Evolutionary conservation across 2,797 vertebrate species (phyloP), one percentile per base, ranked within the genome.

Genomic region (Mus caroli): DNA sequence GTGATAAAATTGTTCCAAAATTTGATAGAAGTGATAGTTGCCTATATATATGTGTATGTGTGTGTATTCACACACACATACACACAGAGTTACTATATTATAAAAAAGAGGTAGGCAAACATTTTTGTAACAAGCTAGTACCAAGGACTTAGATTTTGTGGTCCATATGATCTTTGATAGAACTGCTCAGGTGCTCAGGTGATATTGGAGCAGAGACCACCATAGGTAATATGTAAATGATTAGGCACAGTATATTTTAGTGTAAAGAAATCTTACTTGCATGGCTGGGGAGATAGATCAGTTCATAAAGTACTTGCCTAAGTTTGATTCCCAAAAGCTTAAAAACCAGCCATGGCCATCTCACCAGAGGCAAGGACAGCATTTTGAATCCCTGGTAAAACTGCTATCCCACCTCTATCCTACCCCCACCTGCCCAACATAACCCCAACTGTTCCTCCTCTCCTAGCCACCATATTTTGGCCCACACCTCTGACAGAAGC

Each of bases 1-100:
- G 28, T 93, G 37, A 93, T 77, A 7, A 92, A 83, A 90, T 71
- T 88, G 73, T 58, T 93, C 50, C 64, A 28, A 95, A 71, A 93
- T 88, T 52, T 94, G 8, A 28, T 64, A 80, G 28, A 56, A 37
- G 28, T 90, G 15, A 87, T 62, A 17, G 4, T 11, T 84, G 22
- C 0, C 13, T 88, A 77, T 22, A 19, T 22, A 50, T 50, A 46
- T 46, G 40, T 43, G 40, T 43, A 4, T 43, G 40, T 46, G 7
- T 46, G 7, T 46, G 7, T 46, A 24, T 2, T 10, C 22, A 60
- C 8, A 60, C 8, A 60, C 20, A 60, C 8, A 60, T 8, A 62
- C 24, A 62, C 56, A 56, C 56, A 58, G 20, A 58, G 19, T 58
- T 58, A 58, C 56, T 60, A 60, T 5, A 24, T 60, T 60, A 60